Evolutionary conservation across 2,888 invertebrate genomes (phyloP).

Genomic region (Nemurella pictetii): DNA sequence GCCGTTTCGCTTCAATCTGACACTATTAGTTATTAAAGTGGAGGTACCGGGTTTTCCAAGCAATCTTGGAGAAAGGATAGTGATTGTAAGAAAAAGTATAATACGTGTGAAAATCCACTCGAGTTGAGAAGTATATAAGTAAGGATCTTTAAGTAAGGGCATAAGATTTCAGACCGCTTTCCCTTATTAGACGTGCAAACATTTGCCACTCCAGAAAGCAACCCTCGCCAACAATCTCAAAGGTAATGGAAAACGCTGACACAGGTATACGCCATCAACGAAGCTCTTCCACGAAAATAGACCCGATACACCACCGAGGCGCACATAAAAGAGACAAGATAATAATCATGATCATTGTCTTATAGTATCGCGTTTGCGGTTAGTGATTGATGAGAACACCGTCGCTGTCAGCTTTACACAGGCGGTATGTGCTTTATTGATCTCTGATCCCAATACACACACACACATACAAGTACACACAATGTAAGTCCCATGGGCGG

Average conservation of each 20-base stretch:
- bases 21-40: background rate
- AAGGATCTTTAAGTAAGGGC: too few species aligned
- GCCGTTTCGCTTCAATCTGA: too few species aligned
- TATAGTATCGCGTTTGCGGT: background rate
- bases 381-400: background rate
- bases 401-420: background rate
- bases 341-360: too few species aligned
- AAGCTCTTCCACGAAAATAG: background rate
- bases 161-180: background rate
- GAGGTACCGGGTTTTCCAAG: too few species aligned
- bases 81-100: too few species aligned
- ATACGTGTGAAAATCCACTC: background rate
- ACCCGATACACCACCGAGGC: background rate
- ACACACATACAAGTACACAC: too few species aligned
- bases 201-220: background rate
- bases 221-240: background rate
- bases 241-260: background rate
- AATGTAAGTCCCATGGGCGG: background rate
- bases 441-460: background rate
- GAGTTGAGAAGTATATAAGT: background rate
- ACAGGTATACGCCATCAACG: background rate
- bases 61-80: too few species aligned
- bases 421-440: background rate
- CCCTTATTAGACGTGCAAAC: background rate
- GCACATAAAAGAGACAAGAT: background rate